phyloP scores from a whole-genome alignment of 2,888 invertebrate genomes.

The Cotesia congregata region DNA sequence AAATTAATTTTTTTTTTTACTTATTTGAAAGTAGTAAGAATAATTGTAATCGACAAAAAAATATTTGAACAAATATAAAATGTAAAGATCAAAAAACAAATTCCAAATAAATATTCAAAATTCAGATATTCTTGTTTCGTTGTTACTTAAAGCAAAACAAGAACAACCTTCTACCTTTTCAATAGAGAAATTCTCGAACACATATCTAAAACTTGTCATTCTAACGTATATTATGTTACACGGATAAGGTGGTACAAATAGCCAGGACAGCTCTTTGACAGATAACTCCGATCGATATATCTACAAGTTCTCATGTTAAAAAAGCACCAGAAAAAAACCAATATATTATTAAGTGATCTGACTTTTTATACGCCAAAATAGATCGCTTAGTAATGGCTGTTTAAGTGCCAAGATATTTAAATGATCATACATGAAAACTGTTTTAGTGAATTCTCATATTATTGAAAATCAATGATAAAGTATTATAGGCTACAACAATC shows the following conservation, averaged over 20 bases:
- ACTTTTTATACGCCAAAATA: neutral
- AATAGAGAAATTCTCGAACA: neutral
- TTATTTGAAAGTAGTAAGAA: too few species aligned
- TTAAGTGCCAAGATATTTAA: neutral
- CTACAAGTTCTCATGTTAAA: neutral
- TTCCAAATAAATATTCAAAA: too few species aligned
- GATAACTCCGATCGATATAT: neutral
- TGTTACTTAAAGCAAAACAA: neutral
- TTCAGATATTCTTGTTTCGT: neutral
- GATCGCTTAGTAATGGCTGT: neutral
- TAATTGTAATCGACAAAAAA: too few species aligned
- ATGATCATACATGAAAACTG: neutral
- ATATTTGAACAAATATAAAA: too few species aligned
- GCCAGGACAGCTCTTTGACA: neutral
- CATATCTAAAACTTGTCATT: neutral
- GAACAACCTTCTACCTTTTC: neutral
- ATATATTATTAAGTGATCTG: neutral
- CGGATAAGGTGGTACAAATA: neutral
- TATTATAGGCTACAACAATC: constrained; percentile 9
- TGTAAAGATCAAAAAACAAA: too few species aligned
- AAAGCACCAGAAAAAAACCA: neutral
- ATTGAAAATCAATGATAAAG: constrained; percentile 22
- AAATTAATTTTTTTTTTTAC: too few species aligned
- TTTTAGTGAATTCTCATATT: constrained; percentile 1
- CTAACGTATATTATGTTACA: neutral